phyloP scores from a whole-genome alignment of 2,113 vertebrate genomes.

The Antechinus flavipes region DNA sequence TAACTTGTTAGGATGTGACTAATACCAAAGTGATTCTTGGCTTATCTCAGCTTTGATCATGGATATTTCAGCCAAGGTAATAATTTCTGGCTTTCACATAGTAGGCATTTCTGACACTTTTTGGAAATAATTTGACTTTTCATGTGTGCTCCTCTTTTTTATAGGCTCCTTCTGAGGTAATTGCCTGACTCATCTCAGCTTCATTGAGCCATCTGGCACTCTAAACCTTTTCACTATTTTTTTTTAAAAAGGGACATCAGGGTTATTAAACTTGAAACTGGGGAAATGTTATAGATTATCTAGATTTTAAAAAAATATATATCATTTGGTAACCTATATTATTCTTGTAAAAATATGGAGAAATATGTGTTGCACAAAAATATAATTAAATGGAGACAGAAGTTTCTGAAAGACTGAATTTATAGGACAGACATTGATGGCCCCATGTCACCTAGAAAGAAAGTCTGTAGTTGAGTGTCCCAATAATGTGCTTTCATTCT shows the following conservation, averaged over 20 bases:
- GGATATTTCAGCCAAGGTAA: not conserved
- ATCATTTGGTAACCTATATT: not conserved
- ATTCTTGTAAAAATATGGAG: not conserved
- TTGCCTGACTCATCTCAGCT: not conserved
- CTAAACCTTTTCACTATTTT: not conserved
- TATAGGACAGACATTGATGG: not conserved
- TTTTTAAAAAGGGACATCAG: not conserved
- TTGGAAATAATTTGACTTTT: not conserved
- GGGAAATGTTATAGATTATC: not conserved
- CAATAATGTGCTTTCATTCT: not conserved
- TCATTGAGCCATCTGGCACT: not conserved
- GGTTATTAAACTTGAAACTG: not conserved
- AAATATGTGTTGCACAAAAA: not conserved
- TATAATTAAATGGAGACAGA: not conserved
- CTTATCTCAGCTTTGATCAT: not conserved
- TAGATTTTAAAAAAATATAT: not conserved
- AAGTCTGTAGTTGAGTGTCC: not conserved
- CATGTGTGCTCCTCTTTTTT: not conserved
- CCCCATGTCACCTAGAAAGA: not conserved
- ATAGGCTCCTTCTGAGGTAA: not conserved
- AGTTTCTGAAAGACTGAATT: not conserved
- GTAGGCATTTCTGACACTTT: not conserved
- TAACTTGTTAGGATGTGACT: not conserved
- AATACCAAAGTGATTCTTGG: not conserved
- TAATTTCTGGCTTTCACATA: not conserved